Conservation (phyloP, 1,140 invertebrate genomes). For the Trichonephila clavipes region DNA sequence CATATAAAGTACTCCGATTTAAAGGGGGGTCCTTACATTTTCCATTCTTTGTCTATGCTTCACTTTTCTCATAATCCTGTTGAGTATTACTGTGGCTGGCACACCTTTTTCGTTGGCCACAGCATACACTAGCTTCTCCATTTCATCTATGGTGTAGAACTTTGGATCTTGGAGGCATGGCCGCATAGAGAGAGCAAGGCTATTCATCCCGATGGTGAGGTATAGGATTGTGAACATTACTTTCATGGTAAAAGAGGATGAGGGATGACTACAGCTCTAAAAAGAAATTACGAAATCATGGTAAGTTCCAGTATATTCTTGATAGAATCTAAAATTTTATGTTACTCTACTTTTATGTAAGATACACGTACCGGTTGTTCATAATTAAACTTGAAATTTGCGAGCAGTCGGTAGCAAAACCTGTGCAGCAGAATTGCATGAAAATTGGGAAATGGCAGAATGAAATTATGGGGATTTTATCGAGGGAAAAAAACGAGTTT, state of each 20-base stretch:
- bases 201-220: slow-evolving; percentile 46
- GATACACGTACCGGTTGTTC: too few species aligned
- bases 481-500: too few species aligned
- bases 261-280: not conserved
- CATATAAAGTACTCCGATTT: too few species aligned
- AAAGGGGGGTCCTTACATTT: slow-evolving; percentile 37
- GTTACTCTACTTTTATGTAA: too few species aligned
- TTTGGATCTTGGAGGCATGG: slow-evolving; percentile 9
- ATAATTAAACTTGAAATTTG: too few species aligned
- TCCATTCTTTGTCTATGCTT: slow-evolving; percentile 43
- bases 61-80: slow-evolving; percentile 62
- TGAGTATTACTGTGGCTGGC: slow-evolving; percentile 55
- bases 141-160: slow-evolving; percentile 53
- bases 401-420: too few species aligned
- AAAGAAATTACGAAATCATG: not conserved
- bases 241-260: slow-evolving; percentile 49
- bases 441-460: too few species aligned
- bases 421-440: too few species aligned
- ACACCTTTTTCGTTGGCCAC: slow-evolving; percentile 53
- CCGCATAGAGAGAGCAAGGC: not conserved
- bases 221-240: slow-evolving; percentile 65
- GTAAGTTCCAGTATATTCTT: too few species aligned
- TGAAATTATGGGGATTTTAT: too few species aligned
- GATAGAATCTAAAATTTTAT: too few species aligned
- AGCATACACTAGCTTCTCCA: slow-evolving; percentile 36